Base-by-base conservation (phyloP, 2,888 invertebrate species). In the Apoderus coryli region DNA sequence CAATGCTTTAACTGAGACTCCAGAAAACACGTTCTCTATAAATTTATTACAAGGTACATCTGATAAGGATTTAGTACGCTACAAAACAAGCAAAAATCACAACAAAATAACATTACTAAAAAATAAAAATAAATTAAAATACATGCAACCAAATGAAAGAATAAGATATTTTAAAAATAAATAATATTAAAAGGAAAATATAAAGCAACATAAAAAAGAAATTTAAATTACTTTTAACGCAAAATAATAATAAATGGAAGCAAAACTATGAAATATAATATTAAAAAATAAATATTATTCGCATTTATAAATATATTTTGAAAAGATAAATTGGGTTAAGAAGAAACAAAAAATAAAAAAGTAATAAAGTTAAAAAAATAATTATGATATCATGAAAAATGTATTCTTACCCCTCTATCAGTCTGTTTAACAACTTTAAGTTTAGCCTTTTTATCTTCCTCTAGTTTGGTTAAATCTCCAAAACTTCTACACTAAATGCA, bases 1-100 rank as follows among this genome's bases (percentile, higher is more conserved):
- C 64, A 72, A 62, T 45, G 63, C 61, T 56, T 62, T 64, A 44
- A 72, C 72, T 47, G 67, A 69, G 34, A 72, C 69, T 47, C 67
- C 66, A 43, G 60, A 59, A 56, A 65, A 65, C 43, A 68, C 62
- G 48, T 56, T 57, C 39, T 58, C 57, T 32, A 55, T 44, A 36
- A 42, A 52, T 51, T 52, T 57, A 47, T 50, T 46, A 35, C 42
- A 36, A 36, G 36, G 25, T 46, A 62, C 58, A 50, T 65, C 65
- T 44, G 56, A 58, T 55, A 64, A 57, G 42, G 67, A 67, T 50
- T 64, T 65, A 51, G 67, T 62, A 53, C 64, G 62, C 67, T 68
- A 50, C 33, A 52, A 47, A 47, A 45, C 27, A 46, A 42, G 43
- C 41, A 42, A 41, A 45, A 41, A 38, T 32, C 36, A 44, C 43